Evolutionary conservation across 1,140 invertebrate genomes (phyloP), one percentile per base, ranked within the genome.

Genomic region (Latrodectus geometricus): DNA sequence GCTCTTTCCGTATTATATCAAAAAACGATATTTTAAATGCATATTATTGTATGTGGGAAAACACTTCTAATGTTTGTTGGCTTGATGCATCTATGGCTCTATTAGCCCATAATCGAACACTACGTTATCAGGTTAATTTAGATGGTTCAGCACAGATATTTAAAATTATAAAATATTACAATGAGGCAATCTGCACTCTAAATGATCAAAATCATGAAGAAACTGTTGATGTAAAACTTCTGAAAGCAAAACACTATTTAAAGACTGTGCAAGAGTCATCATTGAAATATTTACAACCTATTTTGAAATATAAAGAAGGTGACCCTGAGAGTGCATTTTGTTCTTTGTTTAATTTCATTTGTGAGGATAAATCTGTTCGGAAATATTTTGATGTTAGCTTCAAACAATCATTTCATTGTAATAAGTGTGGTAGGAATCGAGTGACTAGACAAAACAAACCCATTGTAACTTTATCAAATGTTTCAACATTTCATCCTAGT

Each of bases 11-110:
- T n/a, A 11, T 73, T 14, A 73, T 61, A 14, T 17, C 54, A 61
- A 61, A 74, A 49, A 68, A 73, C 15, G 52, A 66, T n/a, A n/a
- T 35, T 74, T 61, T 65, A 15, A 49, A 11, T 5, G 9, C 49
- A 76, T 65, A 20, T 69, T 86, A 61, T 61, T 12, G 76, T 9
- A 77, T 70, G 65, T 86, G 49, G 50, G 83, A 86, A 72, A 86
- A 86, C 70, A 72, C 23, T 56, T 69, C 83, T 2, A 86, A 86
- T 72, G n/a, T 77, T 48, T 86, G 83, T 56, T 86, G 83, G 83
- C 54, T 86, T 9, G 66, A 86, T 78, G n/a, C 83, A 3, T 77
- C 83, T 23, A 72, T 86, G 75, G n/a, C 83, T 8, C 52, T 86
- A 15, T 12, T 86, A 17, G 50, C 23, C 17, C 74, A 86, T 11